Base-by-base conservation (phyloP, 2,888 invertebrate species). In the Synanthedon tipuliformis region DNA sequence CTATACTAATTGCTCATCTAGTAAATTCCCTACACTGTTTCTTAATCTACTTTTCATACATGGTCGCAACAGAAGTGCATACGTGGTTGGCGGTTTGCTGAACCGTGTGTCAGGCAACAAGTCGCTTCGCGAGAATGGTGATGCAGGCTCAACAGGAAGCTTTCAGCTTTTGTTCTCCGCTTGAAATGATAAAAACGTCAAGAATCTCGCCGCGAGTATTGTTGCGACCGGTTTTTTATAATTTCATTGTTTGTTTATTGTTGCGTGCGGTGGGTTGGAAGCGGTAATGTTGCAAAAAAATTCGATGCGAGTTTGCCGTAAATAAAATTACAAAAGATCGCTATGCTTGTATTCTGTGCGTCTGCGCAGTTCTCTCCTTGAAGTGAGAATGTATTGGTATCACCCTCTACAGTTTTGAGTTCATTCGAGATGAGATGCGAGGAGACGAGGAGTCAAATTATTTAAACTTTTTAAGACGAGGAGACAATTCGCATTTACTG, bases 121-220 rank as follows among this genome's bases (percentile, higher is more conserved):
- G 72, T 73, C 62, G 73, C 75, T 67, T 71, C 77, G 70, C 84
- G 73, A 75, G 83, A 84, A 84, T 85, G 83, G 84, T 85, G 86
- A 86, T 85, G 79, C 78, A 70, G 78, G 68, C 66, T 76, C 82
- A 81, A 84, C 85, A 85, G 86, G 84, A 86, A 85, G 85, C 80
- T 75, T 73, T 73, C 73, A 73, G 75, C 85, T 83, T 85, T 86
- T 86, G 86, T 85, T 86, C 84, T 81, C 75, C 62, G 68, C 72
- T 73, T 63, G 74, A 77, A 81, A 84, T 85, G 85, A 86, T 86
- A 86, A 86, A 86, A 86, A 86, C 86, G 82, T 85, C 85, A 86
- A 78, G 81, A 74, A 75, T 81, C 75, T 73, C 68, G 72, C 75
- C 68, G 67, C 73, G 68, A 69, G 78, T 83, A 86, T 86, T 86